These are phyloP conservation scores for Eulemur mongoz DNA, from an alignment of 2,797 vertebrate species.

Conservation along the genomic window DNA sequence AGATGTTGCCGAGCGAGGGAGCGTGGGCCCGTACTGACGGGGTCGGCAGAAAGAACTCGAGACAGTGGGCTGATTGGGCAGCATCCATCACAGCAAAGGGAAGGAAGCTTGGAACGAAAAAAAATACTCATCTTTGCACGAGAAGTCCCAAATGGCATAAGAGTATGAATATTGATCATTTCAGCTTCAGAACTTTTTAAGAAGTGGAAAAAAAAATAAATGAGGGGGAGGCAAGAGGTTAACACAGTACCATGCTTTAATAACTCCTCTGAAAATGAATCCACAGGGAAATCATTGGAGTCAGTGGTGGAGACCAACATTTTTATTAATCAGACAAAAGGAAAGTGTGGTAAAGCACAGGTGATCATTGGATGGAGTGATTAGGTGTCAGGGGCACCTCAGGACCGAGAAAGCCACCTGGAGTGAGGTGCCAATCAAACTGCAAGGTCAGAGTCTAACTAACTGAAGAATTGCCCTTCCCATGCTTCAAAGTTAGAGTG, in stretches of 20 bases:
- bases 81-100: not conserved
- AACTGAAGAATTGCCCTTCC: not conserved
- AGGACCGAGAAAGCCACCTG: not conserved
- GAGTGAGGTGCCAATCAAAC: not conserved
- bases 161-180: not conserved
- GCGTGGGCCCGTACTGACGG: not conserved
- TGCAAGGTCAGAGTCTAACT: not conserved
- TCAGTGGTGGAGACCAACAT: not conserved
- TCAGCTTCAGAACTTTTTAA: not conserved
- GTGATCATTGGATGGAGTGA: not conserved
- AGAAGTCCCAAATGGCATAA: not conserved
- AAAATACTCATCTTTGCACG: not conserved
- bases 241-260: not conserved
- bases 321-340: not conserved
- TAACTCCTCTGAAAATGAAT: constrained; percentile 14
- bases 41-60: too few species aligned
- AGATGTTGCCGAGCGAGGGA: not conserved
- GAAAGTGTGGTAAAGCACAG: not conserved
- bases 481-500: not conserved
- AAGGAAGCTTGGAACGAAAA: not conserved
- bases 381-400: too few species aligned
- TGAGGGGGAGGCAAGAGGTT: not conserved
- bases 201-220: constrained; percentile 26
- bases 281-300: not conserved
- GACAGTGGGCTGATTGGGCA: rapidly evolving